Conservation (phyloP, 2,113 vertebrate genomes). For the Lethenteron camtschaticum region DNA sequence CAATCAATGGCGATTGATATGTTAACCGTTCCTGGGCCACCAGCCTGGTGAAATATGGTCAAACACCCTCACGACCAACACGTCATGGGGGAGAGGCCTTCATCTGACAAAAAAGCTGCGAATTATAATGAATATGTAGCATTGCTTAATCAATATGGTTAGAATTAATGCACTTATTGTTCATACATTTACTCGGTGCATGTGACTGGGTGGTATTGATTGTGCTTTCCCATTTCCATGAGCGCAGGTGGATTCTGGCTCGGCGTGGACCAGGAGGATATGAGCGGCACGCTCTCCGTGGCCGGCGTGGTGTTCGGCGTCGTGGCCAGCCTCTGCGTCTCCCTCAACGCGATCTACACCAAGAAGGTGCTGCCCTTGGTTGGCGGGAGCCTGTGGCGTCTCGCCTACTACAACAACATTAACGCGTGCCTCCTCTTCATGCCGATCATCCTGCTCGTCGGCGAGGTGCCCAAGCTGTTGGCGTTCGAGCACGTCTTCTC, state of each 20-base stretch:
- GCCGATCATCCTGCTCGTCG: constrained; percentile 42
- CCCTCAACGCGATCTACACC: constrained; percentile 81
- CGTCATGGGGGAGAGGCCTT: too few relatives aligned
- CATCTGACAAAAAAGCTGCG: too few relatives aligned
- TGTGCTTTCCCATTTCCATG: constrained; percentile 8
- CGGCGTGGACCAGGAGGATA: constrained; percentile 73
- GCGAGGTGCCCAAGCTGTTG: constrained; percentile 31
- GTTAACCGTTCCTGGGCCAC: too few relatives aligned
- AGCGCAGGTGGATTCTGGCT: constrained; percentile 83
- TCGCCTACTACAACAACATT: constrained; percentile 84
- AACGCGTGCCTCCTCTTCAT: constrained; percentile 75
- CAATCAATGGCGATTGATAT: too few relatives aligned
- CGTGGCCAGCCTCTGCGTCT: constrained; percentile 64
- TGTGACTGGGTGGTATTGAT: not conserved
- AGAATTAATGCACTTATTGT: too few relatives aligned
- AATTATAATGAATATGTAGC: too few relatives aligned
- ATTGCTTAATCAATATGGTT: too few relatives aligned
- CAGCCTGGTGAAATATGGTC: too few relatives aligned
- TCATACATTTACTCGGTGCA: too few relatives aligned
- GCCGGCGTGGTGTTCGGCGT: constrained; percentile 56
- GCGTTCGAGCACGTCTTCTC: constrained; percentile 30
- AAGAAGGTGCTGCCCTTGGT: constrained; percentile 81
- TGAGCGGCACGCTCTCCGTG: constrained; percentile 62
- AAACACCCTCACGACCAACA: too few relatives aligned
- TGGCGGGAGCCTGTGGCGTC: constrained; percentile 78